Conservation (phyloP, 2,113 vertebrate species). For the Poecile atricapillus region DNA sequence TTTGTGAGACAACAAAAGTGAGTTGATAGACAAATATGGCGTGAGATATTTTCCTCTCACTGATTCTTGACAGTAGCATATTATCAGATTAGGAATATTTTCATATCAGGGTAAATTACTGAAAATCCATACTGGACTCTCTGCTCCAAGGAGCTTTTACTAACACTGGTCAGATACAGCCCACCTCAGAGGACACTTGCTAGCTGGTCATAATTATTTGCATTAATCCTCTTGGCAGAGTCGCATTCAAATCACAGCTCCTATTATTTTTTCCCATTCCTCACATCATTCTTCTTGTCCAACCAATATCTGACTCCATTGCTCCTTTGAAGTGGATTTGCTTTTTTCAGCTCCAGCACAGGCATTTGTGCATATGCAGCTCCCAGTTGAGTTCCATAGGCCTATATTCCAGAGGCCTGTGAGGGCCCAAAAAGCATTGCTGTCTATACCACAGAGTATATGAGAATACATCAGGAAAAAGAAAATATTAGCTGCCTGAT, state of each 20-base stretch:
- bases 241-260: neutral
- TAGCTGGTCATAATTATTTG: neutral
- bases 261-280: neutral
- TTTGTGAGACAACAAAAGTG: neutral
- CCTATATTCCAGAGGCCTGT: neutral
- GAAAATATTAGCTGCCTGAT: neutral
- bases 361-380: neutral
- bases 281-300: neutral
- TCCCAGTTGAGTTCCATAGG: neutral
- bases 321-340: constrained; percentile 27
- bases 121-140: neutral
- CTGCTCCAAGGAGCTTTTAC: neutral
- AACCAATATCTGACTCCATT: neutral
- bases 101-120: neutral
- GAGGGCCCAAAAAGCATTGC: neutral
- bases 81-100: neutral
- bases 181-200: neutral
- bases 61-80: neutral
- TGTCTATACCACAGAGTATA: neutral
- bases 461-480: neutral
- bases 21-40: neutral
- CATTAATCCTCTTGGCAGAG: neutral
- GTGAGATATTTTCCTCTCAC: neutral
- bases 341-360: neutral
- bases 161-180: neutral